Evolutionary conservation across 2,113 vertebrate species (phyloP).

Genomic region (Actinemys pallida): DNA sequence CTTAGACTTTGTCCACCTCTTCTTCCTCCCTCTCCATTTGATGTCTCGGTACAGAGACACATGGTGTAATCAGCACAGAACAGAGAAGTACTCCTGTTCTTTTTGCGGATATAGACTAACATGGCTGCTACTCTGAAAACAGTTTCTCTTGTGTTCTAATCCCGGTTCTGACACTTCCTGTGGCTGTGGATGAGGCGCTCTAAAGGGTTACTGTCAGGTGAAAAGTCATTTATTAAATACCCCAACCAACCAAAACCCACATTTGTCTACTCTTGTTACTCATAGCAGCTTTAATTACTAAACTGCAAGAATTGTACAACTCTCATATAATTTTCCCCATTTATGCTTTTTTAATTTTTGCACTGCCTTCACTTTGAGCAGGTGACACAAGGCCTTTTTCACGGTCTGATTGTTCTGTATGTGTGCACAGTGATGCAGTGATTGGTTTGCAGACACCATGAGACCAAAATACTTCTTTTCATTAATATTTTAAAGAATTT

Average conservation of each 20-base stretch:
- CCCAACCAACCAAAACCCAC: not conserved
- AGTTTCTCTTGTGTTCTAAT: not conserved
- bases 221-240: not conserved
- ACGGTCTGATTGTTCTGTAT: not conserved
- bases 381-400: slow-evolving; percentile 3
- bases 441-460: not conserved
- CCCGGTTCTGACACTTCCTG: not conserved
- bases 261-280: not conserved
- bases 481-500: not conserved
- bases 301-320: not conserved
- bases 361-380: not conserved
- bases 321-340: not conserved
- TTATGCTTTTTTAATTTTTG: not conserved
- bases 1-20: not conserved
- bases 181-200: not conserved
- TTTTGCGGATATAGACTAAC: too few relatives aligned
- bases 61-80: not conserved
- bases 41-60: not conserved
- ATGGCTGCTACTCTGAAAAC: too few relatives aligned
- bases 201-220: fast-evolving
- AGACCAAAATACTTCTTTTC: not conserved
- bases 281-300: not conserved
- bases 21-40: not conserved
- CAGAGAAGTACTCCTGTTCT: too few relatives aligned
- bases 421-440: not conserved